Evolutionary conservation across 2,797 vertebrate species (phyloP), one percentile per base, ranked within the genome.

Genomic region (Neoniphon sammara): DNA sequence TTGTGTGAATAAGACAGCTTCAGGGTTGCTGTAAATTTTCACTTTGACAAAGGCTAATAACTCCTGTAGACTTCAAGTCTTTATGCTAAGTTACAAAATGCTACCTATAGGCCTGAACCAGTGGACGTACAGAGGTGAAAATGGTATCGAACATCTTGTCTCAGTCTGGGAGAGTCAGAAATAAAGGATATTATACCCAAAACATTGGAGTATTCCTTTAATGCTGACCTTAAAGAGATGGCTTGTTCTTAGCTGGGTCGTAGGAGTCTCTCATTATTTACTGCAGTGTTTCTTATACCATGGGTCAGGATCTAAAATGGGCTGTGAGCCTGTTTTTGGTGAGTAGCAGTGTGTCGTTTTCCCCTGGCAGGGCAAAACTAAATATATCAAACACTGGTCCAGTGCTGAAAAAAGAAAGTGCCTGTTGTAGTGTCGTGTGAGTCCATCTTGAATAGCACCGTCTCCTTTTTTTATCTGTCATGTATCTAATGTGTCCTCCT

Each of bases 241-340:
- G 62, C 61, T 70, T 58, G 63, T 70, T 75, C 80, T 74, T 80
- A 79, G 83, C 27, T 86, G 83, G 86, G 85, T 90, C 85, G 75
- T 49, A 67, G 63, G 75, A 63, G 75, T 75, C 64, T 88, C 63
- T 79, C 60, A 59, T 77, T 83, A 82, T 82, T 87, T 77, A 78
- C 69, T 85, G 39, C 11, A 42, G 39, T 14, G 39, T 42, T 14
- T 42, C 12, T 42, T 14, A 12, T 14, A 42, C 11, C 11, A 42
- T 0, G 73, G 86, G 83, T 88, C 78, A 79, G 27, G 66, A 74
- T 82, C 79, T 86, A 81, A 92, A 91, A 72, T 80, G 57, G 84
- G 77, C 72, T 84, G 36, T 2, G 5, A 78, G 76, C 68, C 70
- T 64, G 66, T 76, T 87, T 88, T 83, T 71, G 87, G 63, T 76